Base-by-base conservation (phyloP, 2,797 vertebrate genomes). In the Aratinga solstitialis region DNA sequence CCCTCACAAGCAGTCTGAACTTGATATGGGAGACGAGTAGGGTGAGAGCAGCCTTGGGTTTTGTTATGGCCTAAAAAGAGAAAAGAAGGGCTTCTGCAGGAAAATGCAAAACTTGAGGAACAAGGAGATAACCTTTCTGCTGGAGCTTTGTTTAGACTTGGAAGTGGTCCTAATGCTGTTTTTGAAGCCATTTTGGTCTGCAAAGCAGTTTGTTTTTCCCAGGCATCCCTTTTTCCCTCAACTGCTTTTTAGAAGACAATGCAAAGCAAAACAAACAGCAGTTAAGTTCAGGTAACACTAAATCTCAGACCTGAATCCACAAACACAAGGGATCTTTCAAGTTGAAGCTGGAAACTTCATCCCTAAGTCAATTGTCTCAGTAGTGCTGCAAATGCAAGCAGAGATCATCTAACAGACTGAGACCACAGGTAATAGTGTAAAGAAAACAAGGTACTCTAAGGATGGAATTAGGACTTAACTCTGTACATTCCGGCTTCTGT, bases 281-380 rank as follows among this genome's bases (percentile, higher is more conserved):
- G 73, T 96, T 97, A 96, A 78, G 59, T 91, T 94, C 94, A 95
- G 92, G 94, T 95, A 94, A 68, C 92, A 77, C 91, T 92, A 63
- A 95, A 54, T 84, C 82, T 93, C 94, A 91, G 93, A 95, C 92
- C 77, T 89, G 91, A 97, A 97, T 96, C 94, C 93, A 95, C 97
- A 97, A 97, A 96, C 89, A 95, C 74, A 92, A 92, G 69, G 15
- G 50, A 58, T 93, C 84, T 95, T 93, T 96, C 73, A 76, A 34
- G 26, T 19, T 69, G 76, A 94, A 94, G 71, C 71, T 94, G 84
- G 92, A 94, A 97, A 96, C 90, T 81, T 89, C 91, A 94, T 95
- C 83, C 77, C 43, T 43, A 24, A 84, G 43, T 87, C 90, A 79
- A 95, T 93, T 89, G 77, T 90, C 81, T 93, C 56, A 65, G 71